Evolutionary conservation across 2,113 vertebrate species (phyloP), one percentile per base, ranked within the genome.

Genomic region (Scartelaos histophorus): DNA sequence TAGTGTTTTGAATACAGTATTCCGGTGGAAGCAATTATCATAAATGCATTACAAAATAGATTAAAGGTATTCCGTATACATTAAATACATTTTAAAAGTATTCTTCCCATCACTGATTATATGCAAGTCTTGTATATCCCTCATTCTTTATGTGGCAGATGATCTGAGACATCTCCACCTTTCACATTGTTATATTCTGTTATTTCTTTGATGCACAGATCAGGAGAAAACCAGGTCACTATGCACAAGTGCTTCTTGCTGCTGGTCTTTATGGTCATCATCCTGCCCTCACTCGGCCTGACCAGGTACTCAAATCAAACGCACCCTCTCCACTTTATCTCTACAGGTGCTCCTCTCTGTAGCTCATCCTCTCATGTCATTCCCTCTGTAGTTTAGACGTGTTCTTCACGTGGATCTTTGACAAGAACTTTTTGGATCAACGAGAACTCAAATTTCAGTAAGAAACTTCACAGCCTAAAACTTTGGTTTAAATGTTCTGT

Each of bases 161-260:
- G 13, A 47, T 10, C 2, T 3, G 46, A 38, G 7, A 13, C 16
- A 29, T 54, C 51, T 54, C 19, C 19, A 9, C 10, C 19, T 54
- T 54, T 54, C 7, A 21, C 1, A 54, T 54, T 7, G n/a, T 19
- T 54, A 2, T n/a, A 21, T 64, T 11, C 45, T 24, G 47, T 64
- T 22, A 3, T 69, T 72, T 5, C 9, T 71, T 66, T 12, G n/a
- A 51, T 82, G 9, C 67, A 9, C 85, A 99, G 97, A 75, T 97
- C 97, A 0, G 94, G 83, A 85, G 94, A 97, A 89, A 99, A 98
- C 85, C 95, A 96, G 87, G 90, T 95, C 66, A 97, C 96, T 2
- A 96, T 98, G 94, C 94, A 97, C 89, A 99, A 99, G 82, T 98
- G 97, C 86, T 99, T 96, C 80, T 89, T 98, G 73, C 95, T 98